Conservation (phyloP, 2,797 vertebrate genomes). For the Vipera latastei region DNA sequence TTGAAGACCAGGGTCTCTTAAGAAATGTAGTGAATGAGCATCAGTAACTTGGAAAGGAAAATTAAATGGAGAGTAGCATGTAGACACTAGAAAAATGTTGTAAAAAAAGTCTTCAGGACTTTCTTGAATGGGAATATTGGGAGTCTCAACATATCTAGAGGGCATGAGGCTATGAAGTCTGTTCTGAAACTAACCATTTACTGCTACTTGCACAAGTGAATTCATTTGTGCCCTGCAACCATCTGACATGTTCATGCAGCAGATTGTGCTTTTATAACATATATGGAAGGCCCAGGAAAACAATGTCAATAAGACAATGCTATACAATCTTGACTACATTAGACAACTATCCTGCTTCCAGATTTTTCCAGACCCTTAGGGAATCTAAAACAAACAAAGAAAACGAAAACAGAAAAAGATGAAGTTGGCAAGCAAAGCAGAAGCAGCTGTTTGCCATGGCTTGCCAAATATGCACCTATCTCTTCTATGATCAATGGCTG, state of each 20-base stretch:
- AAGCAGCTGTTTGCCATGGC: conserved; percentile 47
- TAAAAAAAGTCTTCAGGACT: not conserved
- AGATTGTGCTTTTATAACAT: not conserved
- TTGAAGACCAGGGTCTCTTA: not conserved
- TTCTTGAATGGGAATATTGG: not conserved
- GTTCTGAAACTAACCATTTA: not conserved
- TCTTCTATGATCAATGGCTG: conserved; percentile 49
- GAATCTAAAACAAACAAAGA: conserved; percentile 8
- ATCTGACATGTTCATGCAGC: not conserved
- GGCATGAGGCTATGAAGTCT: not conserved
- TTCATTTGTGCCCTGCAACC: not conserved
- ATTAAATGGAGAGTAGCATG: not conserved
- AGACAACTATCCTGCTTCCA: conserved; percentile 53
- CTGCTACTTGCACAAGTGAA: not conserved
- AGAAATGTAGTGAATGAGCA: not conserved
- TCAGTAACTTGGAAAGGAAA: not conserved
- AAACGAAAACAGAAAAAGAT: conserved; percentile 21
- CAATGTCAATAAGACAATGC: conserved; percentile 34
- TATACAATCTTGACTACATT: conserved; percentile 50
- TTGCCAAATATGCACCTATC: conserved; percentile 34
- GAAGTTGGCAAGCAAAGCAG: conserved; percentile 39
- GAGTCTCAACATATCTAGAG: not conserved
- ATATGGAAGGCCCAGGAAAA: conserved; percentile 6
- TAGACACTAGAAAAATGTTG: not conserved
- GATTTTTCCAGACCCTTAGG: conserved; percentile 46